Conservation (phyloP, 2,888 invertebrate genomes). For the Acleris cristana region DNA sequence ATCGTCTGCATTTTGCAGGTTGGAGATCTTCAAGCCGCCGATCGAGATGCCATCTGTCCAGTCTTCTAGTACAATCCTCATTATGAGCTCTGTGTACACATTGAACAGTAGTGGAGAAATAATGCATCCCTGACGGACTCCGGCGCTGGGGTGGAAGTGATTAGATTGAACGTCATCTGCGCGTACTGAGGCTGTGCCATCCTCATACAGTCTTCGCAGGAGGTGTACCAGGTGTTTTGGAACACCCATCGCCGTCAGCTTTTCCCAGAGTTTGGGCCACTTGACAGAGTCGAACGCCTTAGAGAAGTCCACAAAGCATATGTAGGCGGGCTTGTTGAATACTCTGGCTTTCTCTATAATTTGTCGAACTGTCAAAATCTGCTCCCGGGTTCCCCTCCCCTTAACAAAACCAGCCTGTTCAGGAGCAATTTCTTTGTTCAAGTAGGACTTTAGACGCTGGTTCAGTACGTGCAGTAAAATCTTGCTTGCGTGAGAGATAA, state of each 20-base stretch:
- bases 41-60: no score
- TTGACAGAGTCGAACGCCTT: no score
- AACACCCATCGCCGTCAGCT: background rate
- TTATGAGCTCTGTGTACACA: constrained; percentile 11
- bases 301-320: no score
- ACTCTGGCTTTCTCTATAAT: constrained; percentile 4
- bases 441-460: background rate
- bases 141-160: constrained; percentile 17
- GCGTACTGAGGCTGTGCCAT: background rate
- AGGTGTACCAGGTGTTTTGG: constrained; percentile 1
- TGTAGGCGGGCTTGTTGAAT: background rate
- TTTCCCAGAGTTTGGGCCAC: background rate
- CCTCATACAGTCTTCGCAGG: background rate
- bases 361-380: constrained; percentile 2
- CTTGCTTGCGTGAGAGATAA: constrained; percentile 9
- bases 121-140: constrained; percentile 19
- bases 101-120: constrained; percentile 20
- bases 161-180: background rate
- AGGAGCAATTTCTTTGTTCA: no score
- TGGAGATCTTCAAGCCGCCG: no score
- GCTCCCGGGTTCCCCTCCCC: constrained; percentile 10
- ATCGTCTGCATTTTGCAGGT: constrained; percentile 13
- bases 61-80: constrained; percentile 2
- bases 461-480: constrained; percentile 7
- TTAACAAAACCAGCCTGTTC: constrained; percentile 12